These are phyloP conservation scores for Halichondria panicea DNA, from an alignment of 37 sponge, comb jelly and placozoan genomes.

Conservation along the genomic window DNA sequence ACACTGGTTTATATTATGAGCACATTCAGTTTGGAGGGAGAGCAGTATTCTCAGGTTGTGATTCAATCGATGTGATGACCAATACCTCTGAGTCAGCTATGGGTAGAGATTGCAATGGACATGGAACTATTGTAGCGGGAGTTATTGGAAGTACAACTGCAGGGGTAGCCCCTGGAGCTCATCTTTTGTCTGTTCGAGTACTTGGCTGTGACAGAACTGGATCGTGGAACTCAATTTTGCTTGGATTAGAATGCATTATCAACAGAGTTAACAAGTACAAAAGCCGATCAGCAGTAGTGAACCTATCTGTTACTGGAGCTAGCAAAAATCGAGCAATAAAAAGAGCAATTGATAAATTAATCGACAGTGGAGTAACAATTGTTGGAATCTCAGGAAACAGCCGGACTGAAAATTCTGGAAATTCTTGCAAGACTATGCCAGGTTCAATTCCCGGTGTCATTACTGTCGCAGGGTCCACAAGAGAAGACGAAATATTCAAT, in stretches of 20 bases:
- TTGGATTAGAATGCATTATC: constrained; percentile 61
- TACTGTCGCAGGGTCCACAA: constrained; percentile 43
- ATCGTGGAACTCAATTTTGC: constrained; percentile 19
- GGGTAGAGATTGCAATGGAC: constrained; percentile 61
- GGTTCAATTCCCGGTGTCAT: constrained; percentile 25
- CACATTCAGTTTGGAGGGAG: constrained; percentile 60
- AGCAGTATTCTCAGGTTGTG: constrained; percentile 50
- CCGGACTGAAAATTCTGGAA: not conserved
- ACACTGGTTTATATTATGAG: constrained; percentile 59
- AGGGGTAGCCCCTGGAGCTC: constrained; percentile 73
- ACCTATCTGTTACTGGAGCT: constrained; percentile 51
- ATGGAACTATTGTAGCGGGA: constrained; percentile 76
- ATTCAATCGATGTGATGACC: constrained; percentile 12
- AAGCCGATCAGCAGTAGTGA: constrained; percentile 33
- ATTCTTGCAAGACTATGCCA: constrained; percentile 57
- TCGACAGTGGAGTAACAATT: constrained; percentile 17
- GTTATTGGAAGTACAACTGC: constrained; percentile 47
- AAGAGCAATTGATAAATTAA: constrained; percentile 20
- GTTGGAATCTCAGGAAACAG: constrained; percentile 61
- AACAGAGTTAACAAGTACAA: constrained; percentile 7
- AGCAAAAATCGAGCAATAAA: constrained; percentile 11
- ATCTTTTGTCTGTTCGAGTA: constrained; percentile 56
- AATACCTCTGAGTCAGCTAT: not conserved
- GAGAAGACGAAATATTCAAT: not conserved
- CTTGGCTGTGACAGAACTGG: constrained; percentile 41